Conservation (phyloP, 2,113 vertebrate genomes). For the human (Homo sapiens) region DNA sequence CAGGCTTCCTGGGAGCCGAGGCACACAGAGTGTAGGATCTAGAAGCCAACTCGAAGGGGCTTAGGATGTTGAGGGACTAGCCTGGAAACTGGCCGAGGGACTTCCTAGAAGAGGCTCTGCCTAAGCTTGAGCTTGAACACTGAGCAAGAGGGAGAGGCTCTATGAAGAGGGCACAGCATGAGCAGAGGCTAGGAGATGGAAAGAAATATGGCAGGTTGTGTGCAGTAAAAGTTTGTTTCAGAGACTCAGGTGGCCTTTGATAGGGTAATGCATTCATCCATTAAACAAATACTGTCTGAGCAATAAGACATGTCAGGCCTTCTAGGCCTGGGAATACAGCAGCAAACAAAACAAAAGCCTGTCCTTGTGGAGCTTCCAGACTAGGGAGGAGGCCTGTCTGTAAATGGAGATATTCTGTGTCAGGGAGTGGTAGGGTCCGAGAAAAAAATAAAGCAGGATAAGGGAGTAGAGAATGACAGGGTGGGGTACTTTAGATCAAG, state of each 20-base stretch:
- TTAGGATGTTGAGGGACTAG: not conserved
- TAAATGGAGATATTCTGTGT: not conserved
- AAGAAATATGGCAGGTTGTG: not conserved
- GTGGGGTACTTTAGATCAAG: not conserved
- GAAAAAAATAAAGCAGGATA: not conserved
- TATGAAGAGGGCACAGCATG: not conserved
- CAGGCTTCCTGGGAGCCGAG: not conserved
- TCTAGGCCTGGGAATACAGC: not conserved
- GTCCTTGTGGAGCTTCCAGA: not conserved
- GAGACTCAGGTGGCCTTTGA: not conserved
- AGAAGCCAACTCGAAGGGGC: not conserved
- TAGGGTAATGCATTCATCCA: not conserved
- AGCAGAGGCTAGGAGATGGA: not conserved
- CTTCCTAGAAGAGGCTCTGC: not conserved
- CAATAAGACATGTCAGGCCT: not conserved
- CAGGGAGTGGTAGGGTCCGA: not conserved
- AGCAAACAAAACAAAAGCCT: not conserved
- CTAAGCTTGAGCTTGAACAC: slow-evolving; percentile 18
- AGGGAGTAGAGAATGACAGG: not conserved
- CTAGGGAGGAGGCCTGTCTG: not conserved
- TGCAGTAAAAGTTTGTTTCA: not conserved
- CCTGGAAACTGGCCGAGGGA: not conserved
- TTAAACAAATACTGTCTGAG: not conserved
- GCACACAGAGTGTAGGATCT: not conserved
- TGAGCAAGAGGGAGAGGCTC: not conserved